phyloP scores from a whole-genome alignment of 2,113 vertebrate species.

The Chloropsis hardwickii region DNA sequence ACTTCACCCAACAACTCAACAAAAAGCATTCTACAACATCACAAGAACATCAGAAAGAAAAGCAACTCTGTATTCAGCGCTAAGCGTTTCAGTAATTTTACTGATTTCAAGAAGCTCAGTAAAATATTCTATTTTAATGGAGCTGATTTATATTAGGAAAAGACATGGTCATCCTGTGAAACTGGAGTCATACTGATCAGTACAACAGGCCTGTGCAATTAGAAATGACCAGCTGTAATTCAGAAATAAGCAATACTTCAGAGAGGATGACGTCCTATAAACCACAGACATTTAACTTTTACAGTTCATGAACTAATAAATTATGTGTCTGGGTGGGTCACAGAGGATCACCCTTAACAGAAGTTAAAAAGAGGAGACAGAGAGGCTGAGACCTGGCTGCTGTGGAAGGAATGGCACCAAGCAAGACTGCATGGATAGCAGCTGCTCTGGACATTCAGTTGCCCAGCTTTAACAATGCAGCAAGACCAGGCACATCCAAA shows the following conservation, averaged over 20 bases:
- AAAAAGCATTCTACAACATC: not conserved
- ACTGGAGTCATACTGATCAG: not conserved
- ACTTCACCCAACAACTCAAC: not conserved
- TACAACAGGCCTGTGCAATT: not conserved
- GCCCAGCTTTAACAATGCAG: not conserved
- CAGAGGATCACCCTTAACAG: not conserved
- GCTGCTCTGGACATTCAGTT: not conserved
- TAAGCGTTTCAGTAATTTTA: not conserved
- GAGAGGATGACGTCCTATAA: not conserved
- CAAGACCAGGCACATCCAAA: not conserved
- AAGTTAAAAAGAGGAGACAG: not conserved
- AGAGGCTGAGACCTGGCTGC: not conserved
- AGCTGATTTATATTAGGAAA: not conserved
- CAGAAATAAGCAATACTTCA: not conserved
- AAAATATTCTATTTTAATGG: not conserved
- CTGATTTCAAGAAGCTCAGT: not conserved
- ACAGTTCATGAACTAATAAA: not conserved
- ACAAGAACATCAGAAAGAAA: not conserved
- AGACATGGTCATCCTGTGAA: not conserved
- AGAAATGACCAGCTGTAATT: not conserved
- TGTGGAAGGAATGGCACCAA: not conserved
- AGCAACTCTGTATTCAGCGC: not conserved
- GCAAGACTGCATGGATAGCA: rapidly evolving
- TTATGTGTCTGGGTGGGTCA: not conserved
- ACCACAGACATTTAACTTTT: not conserved